Base-by-base conservation (phyloP, 2,113 vertebrate genomes). In the Eurystomus gularis region DNA sequence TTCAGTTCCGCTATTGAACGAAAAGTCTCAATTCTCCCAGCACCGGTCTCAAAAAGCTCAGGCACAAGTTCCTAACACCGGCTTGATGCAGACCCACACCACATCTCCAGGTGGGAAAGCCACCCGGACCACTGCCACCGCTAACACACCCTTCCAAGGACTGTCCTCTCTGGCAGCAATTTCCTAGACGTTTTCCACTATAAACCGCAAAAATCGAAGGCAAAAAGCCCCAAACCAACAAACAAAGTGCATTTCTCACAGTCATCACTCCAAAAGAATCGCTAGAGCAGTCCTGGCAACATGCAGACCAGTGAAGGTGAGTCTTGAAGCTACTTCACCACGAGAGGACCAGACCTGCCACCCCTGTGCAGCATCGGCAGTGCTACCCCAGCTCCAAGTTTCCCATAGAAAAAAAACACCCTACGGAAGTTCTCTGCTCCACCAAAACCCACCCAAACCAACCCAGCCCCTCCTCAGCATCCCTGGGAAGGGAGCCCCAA, bases 201-300 rank as follows among this genome's bases (percentile, higher is more conserved):
- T 13, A 15, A 44, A 35, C 48, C 10, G 9, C 13, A 37, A 76
- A n/a, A 71, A 51, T 0, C 49, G 7, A 69, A 69, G 4, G 4
- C 0, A 7, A 6, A 10, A 23, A 69, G 18, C 11, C 2, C 11
- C 3, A 9, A 72, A 25, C 8, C 13, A 33, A 8, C 2, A 6
- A 49, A 39, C 1, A 21, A 60, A 33, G 33, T 2, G 1, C 7
- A 4, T 88, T 75, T 75, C 57, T 52, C 18, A 19, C 52, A 39
- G 37, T 11, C 48, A 3, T 0, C 23, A 0, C 33, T 37, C 40
- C 8, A 4, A 57, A 66, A 17, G 23, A 61, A 37, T 1, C 6
- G 11, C 42, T 70, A 24, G 20, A 69, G 48, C 26, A 51, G 8
- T 9, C 39, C 66, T 28, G 35, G 62, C 3, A 7, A 23, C 5